Evolutionary conservation across 2,113 vertebrate species (phyloP).

Genomic region (Apteryx owenii): DNA sequence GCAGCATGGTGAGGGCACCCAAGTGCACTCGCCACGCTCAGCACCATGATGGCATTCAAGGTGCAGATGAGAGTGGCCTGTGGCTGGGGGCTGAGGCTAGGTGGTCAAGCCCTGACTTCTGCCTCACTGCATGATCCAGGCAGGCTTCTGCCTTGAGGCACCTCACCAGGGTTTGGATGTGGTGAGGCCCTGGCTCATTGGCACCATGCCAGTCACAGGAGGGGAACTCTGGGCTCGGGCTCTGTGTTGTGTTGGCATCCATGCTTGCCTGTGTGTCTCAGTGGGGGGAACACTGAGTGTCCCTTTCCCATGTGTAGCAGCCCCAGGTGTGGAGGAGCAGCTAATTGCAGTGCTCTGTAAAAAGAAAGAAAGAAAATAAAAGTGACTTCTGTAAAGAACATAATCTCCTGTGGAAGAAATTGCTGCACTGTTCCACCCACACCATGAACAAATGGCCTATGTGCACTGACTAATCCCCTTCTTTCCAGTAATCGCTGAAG

Average conservation of each 20-base stretch:
- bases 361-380: neutral
- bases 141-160: neutral
- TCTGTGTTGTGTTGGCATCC: neutral
- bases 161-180: no score
- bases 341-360: neutral
- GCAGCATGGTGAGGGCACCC: neutral
- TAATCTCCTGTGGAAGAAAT: neutral
- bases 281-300: accelerated
- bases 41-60: accelerated
- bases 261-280: neutral
- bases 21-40: accelerated
- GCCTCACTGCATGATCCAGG: neutral
- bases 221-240: neutral
- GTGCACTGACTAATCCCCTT: neutral
- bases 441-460: neutral
- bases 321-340: neutral
- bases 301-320: neutral
- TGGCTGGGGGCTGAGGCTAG: neutral
- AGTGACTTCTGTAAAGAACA: neutral
- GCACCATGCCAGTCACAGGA: accelerated
- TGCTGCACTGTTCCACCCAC: slow-evolving; percentile 44
- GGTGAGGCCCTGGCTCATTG: neutral
- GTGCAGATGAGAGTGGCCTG: neutral
- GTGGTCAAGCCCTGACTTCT: neutral
- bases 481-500: neutral